phyloP scores from a whole-genome alignment of 2,797 vertebrate genomes.

The Octomys mimax region DNA sequence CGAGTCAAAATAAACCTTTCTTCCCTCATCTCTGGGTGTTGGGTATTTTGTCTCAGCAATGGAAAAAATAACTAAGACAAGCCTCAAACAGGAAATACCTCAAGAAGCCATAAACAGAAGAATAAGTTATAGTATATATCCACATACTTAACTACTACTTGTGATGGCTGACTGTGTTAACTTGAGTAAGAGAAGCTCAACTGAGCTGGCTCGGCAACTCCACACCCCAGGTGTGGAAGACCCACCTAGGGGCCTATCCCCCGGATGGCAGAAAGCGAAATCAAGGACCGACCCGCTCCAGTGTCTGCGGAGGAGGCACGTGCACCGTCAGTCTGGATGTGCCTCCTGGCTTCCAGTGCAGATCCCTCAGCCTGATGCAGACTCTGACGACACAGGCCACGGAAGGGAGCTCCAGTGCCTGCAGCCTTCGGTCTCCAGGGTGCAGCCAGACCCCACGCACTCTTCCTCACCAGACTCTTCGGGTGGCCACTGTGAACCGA shows the following conservation, averaged over 20 bases:
- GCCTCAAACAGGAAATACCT: background rate
- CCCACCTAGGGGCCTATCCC: too few relatives aligned
- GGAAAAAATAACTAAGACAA: background rate
- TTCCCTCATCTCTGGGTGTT: background rate
- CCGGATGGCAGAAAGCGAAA: background rate
- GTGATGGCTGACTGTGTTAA: too few relatives aligned
- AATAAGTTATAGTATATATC: background rate
- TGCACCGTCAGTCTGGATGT: background rate
- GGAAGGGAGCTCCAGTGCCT: background rate
- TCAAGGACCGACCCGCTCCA: background rate
- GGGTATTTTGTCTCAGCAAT: background rate
- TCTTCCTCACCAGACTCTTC: background rate
- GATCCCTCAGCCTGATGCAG: background rate
- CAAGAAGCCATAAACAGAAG: background rate
- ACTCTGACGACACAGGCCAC: background rate
- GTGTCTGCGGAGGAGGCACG: too few relatives aligned
- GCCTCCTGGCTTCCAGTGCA: background rate
- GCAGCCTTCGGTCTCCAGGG: background rate
- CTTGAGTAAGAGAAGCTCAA: too few relatives aligned
- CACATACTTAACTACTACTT: background rate
- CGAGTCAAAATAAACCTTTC: background rate
- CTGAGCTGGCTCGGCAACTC: too few relatives aligned
- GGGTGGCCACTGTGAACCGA: background rate
- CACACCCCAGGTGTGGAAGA: too few relatives aligned
- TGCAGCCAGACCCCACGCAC: too few relatives aligned